Percentiles rank a stretch among this genome's conserved stretches.
These are phyloP conservation scores for Brassicogethes aeneus DNA, from an alignment of 2,888 invertebrate species.

Conservation along the genomic window DNA sequence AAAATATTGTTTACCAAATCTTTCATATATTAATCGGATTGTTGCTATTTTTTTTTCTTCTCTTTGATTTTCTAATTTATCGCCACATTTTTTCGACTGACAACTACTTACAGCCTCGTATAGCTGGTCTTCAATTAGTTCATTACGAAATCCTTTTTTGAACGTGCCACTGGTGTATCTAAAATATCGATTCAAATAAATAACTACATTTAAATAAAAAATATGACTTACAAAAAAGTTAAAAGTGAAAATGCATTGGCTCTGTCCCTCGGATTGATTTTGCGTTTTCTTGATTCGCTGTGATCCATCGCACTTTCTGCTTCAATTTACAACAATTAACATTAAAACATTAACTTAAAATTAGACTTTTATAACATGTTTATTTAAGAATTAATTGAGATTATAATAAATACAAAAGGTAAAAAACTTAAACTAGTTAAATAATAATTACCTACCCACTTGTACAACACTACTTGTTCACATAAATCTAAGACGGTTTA, in stretches of 20 bases:
- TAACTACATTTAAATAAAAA: neutral
- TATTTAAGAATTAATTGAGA: no score
- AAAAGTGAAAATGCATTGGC: conserved; percentile 10
- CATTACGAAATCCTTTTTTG: conserved; percentile 51
- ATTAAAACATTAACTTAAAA: no score
- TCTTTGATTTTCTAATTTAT: conserved; percentile 31
- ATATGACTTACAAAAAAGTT: conserved; percentile 12
- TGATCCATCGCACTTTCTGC: no score
- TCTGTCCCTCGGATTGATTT: conserved; percentile 10
- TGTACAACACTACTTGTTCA: no score
- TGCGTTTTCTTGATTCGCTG: conserved; percentile 6
- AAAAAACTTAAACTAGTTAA: no score
- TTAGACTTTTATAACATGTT: no score
- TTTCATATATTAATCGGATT: conserved; percentile 20
- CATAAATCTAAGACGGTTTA: no score
- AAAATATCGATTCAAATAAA: conserved; percentile 15
- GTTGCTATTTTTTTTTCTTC: conserved; percentile 3
- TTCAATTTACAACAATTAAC: no score
- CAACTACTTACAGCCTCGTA: conserved; percentile 45
- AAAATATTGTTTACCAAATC: conserved; percentile 22
- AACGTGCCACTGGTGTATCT: conserved; percentile 63
- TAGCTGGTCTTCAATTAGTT: conserved; percentile 53
- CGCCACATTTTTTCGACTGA: conserved; percentile 23
- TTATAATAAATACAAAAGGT: no score
- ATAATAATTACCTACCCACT: no score